These are phyloP conservation scores for Drosophila watanabei DNA, from an alignment of 1,140 invertebrate genomes.

Conservation along the genomic window DNA sequence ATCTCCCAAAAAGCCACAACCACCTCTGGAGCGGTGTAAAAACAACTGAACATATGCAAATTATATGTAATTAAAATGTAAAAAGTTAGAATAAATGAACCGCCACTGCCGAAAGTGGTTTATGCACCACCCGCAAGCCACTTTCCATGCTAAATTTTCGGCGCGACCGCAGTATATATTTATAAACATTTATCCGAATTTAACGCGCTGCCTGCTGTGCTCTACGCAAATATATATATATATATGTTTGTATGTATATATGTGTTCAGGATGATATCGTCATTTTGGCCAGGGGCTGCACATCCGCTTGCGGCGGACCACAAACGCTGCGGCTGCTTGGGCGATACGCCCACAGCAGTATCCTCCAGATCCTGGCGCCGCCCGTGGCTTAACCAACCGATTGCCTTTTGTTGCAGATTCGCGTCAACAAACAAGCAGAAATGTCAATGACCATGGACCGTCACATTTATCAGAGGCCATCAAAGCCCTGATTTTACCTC, in stretches of 20 bases:
- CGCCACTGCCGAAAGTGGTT: constrained; percentile 62
- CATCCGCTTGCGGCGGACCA: constrained; percentile 70
- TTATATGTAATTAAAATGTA: constrained; percentile 45
- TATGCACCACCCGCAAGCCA: constrained; percentile 24
- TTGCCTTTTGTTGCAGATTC: constrained; percentile 31
- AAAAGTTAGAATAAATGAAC: constrained; percentile 47
- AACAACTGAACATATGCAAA: constrained; percentile 29
- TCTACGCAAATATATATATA: constrained; percentile 7
- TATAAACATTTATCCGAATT: constrained; percentile 74
- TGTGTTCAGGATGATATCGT: constrained; percentile 18
- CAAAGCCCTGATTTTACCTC: constrained; percentile 26
- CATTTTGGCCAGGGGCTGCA: constrained; percentile 40
- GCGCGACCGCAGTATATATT: constrained; percentile 69
- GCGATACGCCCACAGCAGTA: constrained; percentile 3
- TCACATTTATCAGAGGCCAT: constrained; percentile 50
- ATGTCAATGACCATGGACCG: constrained; percentile 45
- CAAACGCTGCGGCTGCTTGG: constrained; percentile 72
- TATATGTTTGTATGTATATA: neutral
- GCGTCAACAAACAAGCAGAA: constrained; percentile 24
- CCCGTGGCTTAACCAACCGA: constrained; percentile 30
- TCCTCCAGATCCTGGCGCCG: constrained; percentile 7
- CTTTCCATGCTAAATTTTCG: constrained; percentile 65
- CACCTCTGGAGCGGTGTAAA: constrained; percentile 6
- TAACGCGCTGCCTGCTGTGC: constrained; percentile 22
- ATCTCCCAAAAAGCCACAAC: neutral